A percentile compares a stretch with the other conserved stretches of the same genome.
These are phyloP conservation scores for Maconellicoccus hirsutus DNA, from an alignment of 1,140 invertebrate genomes.

Conservation along the genomic window DNA sequence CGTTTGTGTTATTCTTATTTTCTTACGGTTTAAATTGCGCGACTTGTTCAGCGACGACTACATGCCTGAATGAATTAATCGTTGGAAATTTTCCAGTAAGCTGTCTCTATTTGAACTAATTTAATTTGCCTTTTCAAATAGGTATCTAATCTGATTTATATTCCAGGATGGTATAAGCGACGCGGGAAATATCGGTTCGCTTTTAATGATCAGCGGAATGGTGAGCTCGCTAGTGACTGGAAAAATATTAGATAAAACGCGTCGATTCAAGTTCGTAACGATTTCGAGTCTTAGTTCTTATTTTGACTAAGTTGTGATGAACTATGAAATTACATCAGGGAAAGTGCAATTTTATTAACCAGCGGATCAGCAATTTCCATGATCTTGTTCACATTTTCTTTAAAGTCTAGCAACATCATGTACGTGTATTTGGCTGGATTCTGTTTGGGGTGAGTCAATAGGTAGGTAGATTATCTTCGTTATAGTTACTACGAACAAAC, in stretches of 20 bases:
- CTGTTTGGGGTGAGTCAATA: background rate
- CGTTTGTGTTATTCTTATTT: background rate
- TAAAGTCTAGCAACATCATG: background rate
- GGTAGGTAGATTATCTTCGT: too few relatives aligned
- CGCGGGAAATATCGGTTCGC: too few relatives aligned
- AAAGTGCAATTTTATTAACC: background rate
- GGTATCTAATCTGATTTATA: too few relatives aligned
- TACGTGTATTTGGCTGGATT: background rate
- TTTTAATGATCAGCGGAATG: too few relatives aligned
- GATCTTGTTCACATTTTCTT: background rate
- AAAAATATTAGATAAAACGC: too few relatives aligned
- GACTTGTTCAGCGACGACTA: background rate
- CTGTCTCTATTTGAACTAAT: background rate
- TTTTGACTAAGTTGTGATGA: too few relatives aligned
- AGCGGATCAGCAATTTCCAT: background rate
- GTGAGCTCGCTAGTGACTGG: too few relatives aligned
- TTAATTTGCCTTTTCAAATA: too few relatives aligned
- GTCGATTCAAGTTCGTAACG: too few relatives aligned
- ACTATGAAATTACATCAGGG: background rate
- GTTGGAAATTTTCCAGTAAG: background rate
- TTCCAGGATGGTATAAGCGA: background rate
- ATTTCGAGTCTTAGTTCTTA: too few relatives aligned
- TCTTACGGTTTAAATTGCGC: background rate
- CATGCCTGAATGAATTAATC: background rate
- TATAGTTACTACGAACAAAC: too few relatives aligned